Base-by-base conservation (phyloP, 2,113 vertebrate genomes). In the Tangachromis dhanisi region DNA sequence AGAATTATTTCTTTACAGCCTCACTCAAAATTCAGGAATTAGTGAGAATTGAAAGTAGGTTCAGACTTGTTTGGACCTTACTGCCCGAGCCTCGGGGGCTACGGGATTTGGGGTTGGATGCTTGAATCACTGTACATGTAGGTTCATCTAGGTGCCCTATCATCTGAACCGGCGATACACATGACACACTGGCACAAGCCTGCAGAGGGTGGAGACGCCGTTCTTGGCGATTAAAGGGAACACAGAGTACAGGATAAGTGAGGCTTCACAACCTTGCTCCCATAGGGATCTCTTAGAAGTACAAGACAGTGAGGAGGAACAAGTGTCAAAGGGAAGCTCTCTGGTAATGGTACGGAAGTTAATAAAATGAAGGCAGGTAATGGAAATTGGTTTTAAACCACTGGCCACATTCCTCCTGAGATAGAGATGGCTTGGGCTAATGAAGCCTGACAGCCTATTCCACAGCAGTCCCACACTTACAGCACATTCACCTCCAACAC, bases 381-480 rank as follows among this genome's bases (percentile, higher is more conserved):
- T 96, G 93, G 93, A 96, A 96, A 97, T 95, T 95, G 95, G 94
- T 95, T 96, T 96, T 96, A 96, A 96, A 97, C 96, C 94, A 96
- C 95, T 95, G 91, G 94, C 95, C 95, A 95, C 95, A 94, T 95
- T 95, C 90, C 94, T 96, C 93, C 87, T 92, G 92, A 94, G 93
- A 96, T 93, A 95, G 94, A 96, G 94, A 96, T 86, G 89, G 93
- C 90, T 95, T 90, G 91, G 88, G 86, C 95, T 96, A 96, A 97
- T 97, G 95, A 97, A 96, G 89, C 93, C 94, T 94, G 96, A 96
- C 96, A 97, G 95, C 78, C 94, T 90, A 95, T 96, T 97, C 93
- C 95, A 95, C 92, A 82, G 88, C 81, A 92, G 88, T 91, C 93
- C 91, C 86, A 93, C 93, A 94, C 86, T 93, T 93, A 94, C 91